Percentiles rank a stretch among this genome's conserved stretches.
Evolutionary conservation across 2,113 vertebrate genomes (phyloP).

Genomic region (Anhinga anhinga): DNA sequence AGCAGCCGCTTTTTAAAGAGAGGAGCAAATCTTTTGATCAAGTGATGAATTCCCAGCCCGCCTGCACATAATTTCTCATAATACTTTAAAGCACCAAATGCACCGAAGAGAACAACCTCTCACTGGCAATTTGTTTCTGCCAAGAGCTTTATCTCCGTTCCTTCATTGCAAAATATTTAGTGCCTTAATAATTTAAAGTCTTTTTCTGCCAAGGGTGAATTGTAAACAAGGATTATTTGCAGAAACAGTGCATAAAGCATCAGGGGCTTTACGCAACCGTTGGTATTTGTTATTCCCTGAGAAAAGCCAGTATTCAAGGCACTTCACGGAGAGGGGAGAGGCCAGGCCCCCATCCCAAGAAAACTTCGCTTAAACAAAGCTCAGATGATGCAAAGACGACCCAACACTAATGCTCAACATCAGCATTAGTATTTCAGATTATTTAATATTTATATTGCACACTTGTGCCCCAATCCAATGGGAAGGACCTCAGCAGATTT

Average conservation of each 20-base stretch:
- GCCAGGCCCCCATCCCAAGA: not conserved
- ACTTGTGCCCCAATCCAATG: not conserved
- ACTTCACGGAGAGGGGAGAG: not conserved
- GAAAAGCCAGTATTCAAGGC: not conserved
- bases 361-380: not conserved
- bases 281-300: not conserved
- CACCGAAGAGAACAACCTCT: not conserved
- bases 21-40: not conserved
- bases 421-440: not conserved
- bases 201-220: conserved; percentile 38
- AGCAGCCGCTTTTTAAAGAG: not conserved
- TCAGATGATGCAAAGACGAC: not conserved
- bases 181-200: conserved; percentile 56
- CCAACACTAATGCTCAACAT: not conserved
- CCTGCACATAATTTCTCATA: rapidly evolving
- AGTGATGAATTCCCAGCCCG: not conserved
- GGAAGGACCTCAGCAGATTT: not conserved
- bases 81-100: not conserved
- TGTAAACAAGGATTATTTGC: conserved; percentile 52
- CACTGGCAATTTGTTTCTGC: not conserved
- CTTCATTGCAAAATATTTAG: conserved; percentile 33
- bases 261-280: not conserved
- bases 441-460: not conserved
- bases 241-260: not conserved
- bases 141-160: not conserved